These are phyloP conservation scores for Odontomyia ornata DNA, from an alignment of 2,888 invertebrate genomes.

Conservation along the genomic window DNA sequence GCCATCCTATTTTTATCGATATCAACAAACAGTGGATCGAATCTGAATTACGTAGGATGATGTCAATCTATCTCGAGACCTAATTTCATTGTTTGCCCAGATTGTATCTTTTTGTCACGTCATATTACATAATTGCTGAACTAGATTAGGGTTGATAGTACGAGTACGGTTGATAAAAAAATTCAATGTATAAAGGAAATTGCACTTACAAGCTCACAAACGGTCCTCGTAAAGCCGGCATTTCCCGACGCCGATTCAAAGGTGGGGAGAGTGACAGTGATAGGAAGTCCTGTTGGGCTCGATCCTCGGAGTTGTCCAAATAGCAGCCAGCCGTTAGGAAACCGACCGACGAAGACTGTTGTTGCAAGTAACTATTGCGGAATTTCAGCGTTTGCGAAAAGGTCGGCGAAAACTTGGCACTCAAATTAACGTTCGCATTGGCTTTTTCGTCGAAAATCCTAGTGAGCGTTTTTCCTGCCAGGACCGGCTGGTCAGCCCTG, in stretches of 20 bases:
- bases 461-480: constrained; percentile 21
- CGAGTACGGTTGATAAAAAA: no score
- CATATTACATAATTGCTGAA: no score
- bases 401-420: constrained; percentile 26
- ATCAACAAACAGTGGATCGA: no score
- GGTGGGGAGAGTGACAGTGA: constrained; percentile 64
- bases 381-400: constrained; percentile 30
- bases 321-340: constrained; percentile 13
- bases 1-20: no score
- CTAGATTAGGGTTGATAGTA: no score
- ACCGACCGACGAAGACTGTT: constrained; percentile 14
- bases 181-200: no score
- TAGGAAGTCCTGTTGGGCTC: constrained; percentile 62
- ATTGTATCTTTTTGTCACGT: no score
- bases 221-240: constrained; percentile 63
- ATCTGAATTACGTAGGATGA: no score
- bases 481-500: constrained; percentile 16
- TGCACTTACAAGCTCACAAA: constrained; percentile 64
- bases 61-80: no score
- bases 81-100: no score
- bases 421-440: not conserved
- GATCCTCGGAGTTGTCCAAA: constrained; percentile 55
- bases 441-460: constrained; percentile 38
- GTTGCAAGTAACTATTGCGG: constrained; percentile 29
- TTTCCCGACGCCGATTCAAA: constrained; percentile 62